phyloP scores from a whole-genome alignment of 2,888 invertebrate genomes.

The Campoletis raptor region DNA sequence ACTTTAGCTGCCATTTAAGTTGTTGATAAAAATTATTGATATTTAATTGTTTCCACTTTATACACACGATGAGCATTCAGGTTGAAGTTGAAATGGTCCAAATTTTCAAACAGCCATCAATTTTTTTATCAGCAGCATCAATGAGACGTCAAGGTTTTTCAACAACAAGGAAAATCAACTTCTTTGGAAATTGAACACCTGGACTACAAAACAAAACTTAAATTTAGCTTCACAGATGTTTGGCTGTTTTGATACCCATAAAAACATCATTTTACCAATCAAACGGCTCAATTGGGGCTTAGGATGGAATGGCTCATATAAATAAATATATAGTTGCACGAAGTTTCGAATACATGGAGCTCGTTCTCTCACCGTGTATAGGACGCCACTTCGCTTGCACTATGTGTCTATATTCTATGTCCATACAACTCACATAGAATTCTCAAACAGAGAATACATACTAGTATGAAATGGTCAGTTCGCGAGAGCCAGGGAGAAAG shows the following conservation, averaged over 20 bases:
- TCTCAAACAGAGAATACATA: constrained; percentile 55
- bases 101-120: not conserved
- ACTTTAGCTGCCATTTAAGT: not conserved
- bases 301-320: not conserved
- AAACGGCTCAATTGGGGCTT: not conserved
- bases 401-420: constrained; percentile 29
- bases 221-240: not conserved
- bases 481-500: constrained; percentile 61
- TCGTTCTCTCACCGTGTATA: constrained; percentile 60
- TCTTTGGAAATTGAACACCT: not conserved
- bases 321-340: not conserved
- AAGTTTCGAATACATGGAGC: constrained; percentile 29
- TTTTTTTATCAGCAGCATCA: not conserved
- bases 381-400: constrained; percentile 56
- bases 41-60: not conserved
- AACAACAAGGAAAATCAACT: not conserved
- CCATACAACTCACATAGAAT: constrained; percentile 45
- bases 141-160: not conserved
- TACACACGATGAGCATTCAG: not conserved
- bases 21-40: not conserved
- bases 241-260: not conserved
- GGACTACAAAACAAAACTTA: not conserved
- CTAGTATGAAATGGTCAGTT: constrained; percentile 74
- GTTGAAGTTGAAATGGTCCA: not conserved
- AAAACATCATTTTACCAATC: not conserved